These are phyloP conservation scores for Trinorchestia longiramus DNA, from an alignment of 1,140 invertebrate genomes.

Conservation along the genomic window DNA sequence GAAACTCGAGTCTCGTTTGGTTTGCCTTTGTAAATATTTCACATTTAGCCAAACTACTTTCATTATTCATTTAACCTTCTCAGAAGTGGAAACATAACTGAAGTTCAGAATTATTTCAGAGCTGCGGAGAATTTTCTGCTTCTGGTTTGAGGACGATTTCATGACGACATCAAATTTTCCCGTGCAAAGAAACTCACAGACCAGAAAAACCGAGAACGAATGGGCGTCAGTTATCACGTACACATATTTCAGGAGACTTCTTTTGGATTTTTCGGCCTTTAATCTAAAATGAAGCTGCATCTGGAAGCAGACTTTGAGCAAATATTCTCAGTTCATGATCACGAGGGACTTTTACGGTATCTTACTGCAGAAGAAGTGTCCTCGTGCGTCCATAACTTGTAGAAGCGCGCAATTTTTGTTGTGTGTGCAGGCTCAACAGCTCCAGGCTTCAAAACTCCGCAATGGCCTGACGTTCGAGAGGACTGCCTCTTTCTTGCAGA, in stretches of 20 bases:
- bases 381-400: background rate
- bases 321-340: background rate
- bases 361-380: background rate
- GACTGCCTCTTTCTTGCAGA: background rate
- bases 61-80: background rate
- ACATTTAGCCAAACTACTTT: background rate
- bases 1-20: no score
- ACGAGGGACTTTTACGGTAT: background rate
- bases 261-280: background rate
- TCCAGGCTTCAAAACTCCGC: background rate
- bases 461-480: background rate
- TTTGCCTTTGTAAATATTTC: no score
- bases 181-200: background rate
- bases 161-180: background rate
- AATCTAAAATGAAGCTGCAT: background rate
- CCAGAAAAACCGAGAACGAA: background rate
- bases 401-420: background rate
- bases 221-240: background rate
- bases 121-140: background rate
- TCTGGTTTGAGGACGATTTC: background rate
- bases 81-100: background rate
- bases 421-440: background rate
- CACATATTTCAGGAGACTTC: background rate
- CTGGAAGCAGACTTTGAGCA: background rate
- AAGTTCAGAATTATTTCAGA: background rate